Base-by-base conservation (phyloP, 2,888 invertebrate species). In the Sminthurinus aureus region DNA sequence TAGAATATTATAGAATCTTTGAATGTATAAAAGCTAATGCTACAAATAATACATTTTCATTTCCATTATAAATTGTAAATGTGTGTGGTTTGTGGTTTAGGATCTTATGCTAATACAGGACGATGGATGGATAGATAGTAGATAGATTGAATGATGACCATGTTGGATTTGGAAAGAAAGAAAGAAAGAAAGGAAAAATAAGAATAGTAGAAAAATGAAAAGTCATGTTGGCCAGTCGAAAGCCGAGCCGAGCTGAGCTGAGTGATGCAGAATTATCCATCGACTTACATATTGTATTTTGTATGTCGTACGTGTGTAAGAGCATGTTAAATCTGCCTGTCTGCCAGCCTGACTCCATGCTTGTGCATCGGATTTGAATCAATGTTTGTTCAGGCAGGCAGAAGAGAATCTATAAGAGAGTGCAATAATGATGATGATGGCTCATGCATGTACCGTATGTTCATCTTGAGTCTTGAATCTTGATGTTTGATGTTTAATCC, bases 171-270 rank as follows among this genome's bases (percentile, higher is more conserved):
- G 38, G 38, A 38, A 38, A 38, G 38, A 38, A 38, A 38, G 38
- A 6, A 38, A 24, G 74, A 74, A 50, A 18, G 58, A 52, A 67
- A 67, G 6, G 38, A 4, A 38, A 38, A 38, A 38, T 38, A 38
- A 69, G 69, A 13, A 69, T 24, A 38, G n/a, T 38, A 38, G 69
- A 79, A 79, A 79, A 79, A 79, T 79, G 79, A 79, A 79, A 69
- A 79, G 79, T 79, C 79, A 79, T 79, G 79, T 79, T 79, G 67
- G 71, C 26, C 24, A 15, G 77, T 22, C 77, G 58, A 58, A 26
- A 69, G 76, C 38, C 38, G 20, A 79, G 78, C 78, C 66, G 79
- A 79, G 66, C 18, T 18, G 0, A 51, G 22, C n/a, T n/a, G n/a
- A 51, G 51, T 20, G 76, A 18, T 24, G 24, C 13, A 22, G 20